phyloP scores from a whole-genome alignment of 2,888 invertebrate species.

The Serripes groenlandicus region DNA sequence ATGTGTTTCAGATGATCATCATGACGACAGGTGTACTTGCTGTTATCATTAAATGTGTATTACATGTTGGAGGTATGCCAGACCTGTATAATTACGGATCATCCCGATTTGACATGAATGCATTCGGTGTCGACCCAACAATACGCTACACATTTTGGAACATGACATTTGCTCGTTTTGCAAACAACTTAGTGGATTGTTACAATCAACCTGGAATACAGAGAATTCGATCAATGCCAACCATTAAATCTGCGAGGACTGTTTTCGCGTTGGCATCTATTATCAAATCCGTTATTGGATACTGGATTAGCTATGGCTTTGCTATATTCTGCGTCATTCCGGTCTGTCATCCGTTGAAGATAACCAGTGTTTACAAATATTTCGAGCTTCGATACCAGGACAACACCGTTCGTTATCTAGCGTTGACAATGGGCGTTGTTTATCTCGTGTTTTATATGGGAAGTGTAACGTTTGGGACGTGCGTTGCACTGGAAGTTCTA shows the following conservation, averaged over 20 bases:
- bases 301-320: conserved; percentile 11
- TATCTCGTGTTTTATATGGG: conserved; percentile 51
- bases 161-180: conserved; percentile 12
- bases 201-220: conserved; percentile 44
- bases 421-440: conserved; percentile 24
- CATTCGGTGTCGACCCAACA: conserved; percentile 39
- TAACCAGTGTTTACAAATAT: conserved; percentile 44
- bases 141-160: conserved; percentile 37
- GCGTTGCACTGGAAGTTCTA: conserved; percentile 35
- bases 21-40: conserved; percentile 39
- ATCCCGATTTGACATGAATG: conserved; percentile 23
- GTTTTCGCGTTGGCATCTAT: conserved; percentile 17
- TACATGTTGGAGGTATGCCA: conserved; percentile 3
- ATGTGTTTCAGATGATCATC: conserved; percentile 30
- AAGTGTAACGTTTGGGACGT: conserved; percentile 39
- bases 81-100: neutral
- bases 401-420: conserved; percentile 35
- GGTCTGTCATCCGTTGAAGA: conserved; percentile 38
- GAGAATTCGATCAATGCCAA: conserved; percentile 26
- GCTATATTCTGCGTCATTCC: conserved; percentile 31
- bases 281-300: conserved; percentile 2
- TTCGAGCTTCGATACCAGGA: conserved; percentile 35
- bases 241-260: neutral
- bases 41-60: conserved; percentile 17
- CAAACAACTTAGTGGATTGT: neutral